Evolutionary conservation across 2,888 invertebrate species (phyloP), one percentile per base, ranked within the genome.

Genomic region (Polydrusus pterygomalis): DNA sequence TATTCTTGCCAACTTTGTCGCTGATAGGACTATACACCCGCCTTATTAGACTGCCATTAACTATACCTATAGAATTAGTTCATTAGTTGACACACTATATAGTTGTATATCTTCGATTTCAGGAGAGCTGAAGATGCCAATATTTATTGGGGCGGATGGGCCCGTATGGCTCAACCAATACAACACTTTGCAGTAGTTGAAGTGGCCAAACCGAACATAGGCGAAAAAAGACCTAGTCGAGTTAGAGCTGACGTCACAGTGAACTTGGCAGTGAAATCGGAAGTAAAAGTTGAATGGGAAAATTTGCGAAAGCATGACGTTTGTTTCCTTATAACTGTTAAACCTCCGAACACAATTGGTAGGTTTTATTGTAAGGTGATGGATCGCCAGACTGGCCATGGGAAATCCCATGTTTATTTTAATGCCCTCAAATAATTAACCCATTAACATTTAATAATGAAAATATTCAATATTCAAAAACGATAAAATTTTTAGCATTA

Each of bases 241-340:
- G 99, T 99, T 0, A 91, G 98, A 51, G 99, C 98, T 6, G 99
- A 99, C 85, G 94, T 99, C 5, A 94, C 95, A 0, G 94, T 99
- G 5, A 97, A 97, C 56, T 90, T 99, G 18, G 96, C 96, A 83
- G 95, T 98, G 0, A 91, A 97, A 9, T 92, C 92, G 62, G 97
- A 98, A 86, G 95, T 99, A 78, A 97, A 98, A 87, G 91, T 92
- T 8, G 99, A 99, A 87, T 99, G 99, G 99, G 98, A 99, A 87
- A 95, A 94, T 82, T 89, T 99, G 51, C 90, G 99, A 69, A 98
- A 97, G 85, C 99, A 99, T 85, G 99, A 99, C 85, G 99, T 99
- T 2, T 98, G 98, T 85, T 99, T 99, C 86, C 89, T 99, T 67
- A 91, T 99, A 40, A 96, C 97, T 0, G 95, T 99, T 0, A 92